A percentile compares a stretch with the other conserved stretches of the same genome.
Conservation (phyloP, 2,113 vertebrate genomes). For the Notiomystis cincta region DNA sequence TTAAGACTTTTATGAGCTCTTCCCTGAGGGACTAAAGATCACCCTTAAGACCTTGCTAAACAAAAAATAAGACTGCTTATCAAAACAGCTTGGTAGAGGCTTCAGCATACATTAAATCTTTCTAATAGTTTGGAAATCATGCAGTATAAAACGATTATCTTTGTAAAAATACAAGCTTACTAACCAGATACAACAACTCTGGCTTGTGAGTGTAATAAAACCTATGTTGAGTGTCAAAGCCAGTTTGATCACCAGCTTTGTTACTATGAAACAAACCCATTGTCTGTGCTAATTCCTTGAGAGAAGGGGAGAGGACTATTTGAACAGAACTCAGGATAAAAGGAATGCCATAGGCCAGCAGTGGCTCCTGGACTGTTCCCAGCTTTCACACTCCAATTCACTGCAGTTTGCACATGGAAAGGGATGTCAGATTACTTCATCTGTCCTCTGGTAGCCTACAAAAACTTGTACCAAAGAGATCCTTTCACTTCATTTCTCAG, state of each 20-base stretch:
- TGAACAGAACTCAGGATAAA: background rate
- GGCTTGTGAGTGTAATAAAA: background rate
- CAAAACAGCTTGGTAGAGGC: constrained; percentile 38
- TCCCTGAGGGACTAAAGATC: constrained; percentile 54
- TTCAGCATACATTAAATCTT: constrained; percentile 37
- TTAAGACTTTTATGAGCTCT: constrained; percentile 55
- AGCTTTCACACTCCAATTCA: background rate
- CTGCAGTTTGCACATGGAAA: background rate
- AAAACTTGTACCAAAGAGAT: background rate
- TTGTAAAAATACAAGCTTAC: constrained; percentile 36
- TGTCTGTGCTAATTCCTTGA: background rate
- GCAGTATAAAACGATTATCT: constrained; percentile 29
- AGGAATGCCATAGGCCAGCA: background rate
- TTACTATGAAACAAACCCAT: background rate
- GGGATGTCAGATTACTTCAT: background rate
- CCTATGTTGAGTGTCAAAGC: background rate
- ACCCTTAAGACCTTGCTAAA: constrained; percentile 60
- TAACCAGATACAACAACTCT: background rate
- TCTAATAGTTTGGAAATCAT: constrained; percentile 39
- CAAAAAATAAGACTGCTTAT: constrained; percentile 55
- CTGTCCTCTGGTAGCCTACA: background rate
- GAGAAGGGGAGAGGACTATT: background rate
- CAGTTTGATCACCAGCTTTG: background rate
- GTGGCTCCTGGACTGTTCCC: background rate
- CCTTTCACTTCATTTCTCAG: background rate